Evolutionary conservation across 2,113 vertebrate species (phyloP).

Genomic region (Cepphus grylle): DNA sequence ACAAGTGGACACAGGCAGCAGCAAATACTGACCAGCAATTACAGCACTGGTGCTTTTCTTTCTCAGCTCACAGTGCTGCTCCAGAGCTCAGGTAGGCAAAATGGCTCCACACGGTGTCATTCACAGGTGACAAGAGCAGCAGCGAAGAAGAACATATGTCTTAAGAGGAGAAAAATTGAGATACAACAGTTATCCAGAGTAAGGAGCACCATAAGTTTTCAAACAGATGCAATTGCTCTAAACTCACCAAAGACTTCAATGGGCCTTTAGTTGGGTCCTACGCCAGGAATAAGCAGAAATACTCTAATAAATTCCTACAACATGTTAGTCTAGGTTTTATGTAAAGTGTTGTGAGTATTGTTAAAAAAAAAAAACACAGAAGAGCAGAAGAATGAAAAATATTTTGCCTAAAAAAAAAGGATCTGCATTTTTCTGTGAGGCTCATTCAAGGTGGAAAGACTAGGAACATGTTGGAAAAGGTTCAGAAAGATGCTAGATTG

Average conservation of each 20-base stretch:
- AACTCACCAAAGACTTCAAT: not conserved
- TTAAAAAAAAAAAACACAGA: not conserved
- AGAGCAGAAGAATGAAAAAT: not conserved
- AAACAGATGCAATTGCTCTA: not conserved
- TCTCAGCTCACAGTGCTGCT: not conserved
- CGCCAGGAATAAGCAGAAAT: not conserved
- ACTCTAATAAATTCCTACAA: not conserved
- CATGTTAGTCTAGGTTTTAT: not conserved
- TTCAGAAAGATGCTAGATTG: not conserved
- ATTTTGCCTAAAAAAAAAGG: not conserved
- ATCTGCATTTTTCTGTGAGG: slow-evolving; percentile 24
- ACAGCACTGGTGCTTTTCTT: not conserved
- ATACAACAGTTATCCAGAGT: not conserved
- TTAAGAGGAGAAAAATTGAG: not conserved
- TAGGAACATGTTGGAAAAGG: not conserved
- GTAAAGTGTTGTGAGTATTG: not conserved
- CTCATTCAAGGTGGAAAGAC: slow-evolving; percentile 16
- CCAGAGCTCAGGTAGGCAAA: not conserved
- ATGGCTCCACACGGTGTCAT: not conserved
- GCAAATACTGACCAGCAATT: not conserved
- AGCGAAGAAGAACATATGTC: not conserved
- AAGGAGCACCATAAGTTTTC: not conserved
- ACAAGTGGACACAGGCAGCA: not conserved
- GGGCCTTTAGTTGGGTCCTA: not conserved
- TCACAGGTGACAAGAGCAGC: not conserved